Base-by-base conservation (phyloP, 2,113 vertebrate species). In the Symphodus melops region DNA sequence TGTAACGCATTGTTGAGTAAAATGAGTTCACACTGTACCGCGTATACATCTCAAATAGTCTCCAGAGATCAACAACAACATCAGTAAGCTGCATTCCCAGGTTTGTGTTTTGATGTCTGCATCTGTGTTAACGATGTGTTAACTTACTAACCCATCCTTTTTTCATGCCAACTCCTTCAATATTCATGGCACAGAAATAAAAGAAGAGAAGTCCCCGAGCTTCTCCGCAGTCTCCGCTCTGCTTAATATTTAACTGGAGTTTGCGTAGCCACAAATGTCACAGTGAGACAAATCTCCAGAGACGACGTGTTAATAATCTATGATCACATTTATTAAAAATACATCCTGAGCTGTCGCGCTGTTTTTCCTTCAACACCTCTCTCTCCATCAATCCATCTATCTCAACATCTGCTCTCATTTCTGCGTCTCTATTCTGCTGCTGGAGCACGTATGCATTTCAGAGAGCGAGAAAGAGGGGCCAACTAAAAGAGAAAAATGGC, bases 161-260 rank as follows among this genome's bases (percentile, higher is more conserved):
- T 64, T 72, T 44, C 58, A 67, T 33, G 46, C 59, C 8, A 56
- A n/a, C 37, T 84, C 69, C 69, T 86, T 67, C 56, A 78, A 69
- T 62, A 77, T 81, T 83, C 36, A 77, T 59, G 4, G 13, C 8
- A 19, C 21, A 61, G 61, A 64, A 20, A 55, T 68, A 69, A 57
- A 37, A 66, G 41, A n/a, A 60, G 80, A 81, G n/a, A 52, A 66
- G 44, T 75, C 65, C 57, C 53, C 48, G 20, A 23, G 71, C 51
- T 54, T 64, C 20, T 19, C 20, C 12, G 51, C 46, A 11, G 37
- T 63, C 68, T 83, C 85, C 57, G 63, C 37, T 56, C 65, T 69
- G 60, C 82, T 89, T 80, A 91, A 89, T 89, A 89, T 90, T 86
- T 89, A 65, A 89, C 82, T 53, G 64, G 46, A 88, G 77, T 91